phyloP scores from a whole-genome alignment of 2,113 vertebrate genomes.

The Python bivittatus region DNA sequence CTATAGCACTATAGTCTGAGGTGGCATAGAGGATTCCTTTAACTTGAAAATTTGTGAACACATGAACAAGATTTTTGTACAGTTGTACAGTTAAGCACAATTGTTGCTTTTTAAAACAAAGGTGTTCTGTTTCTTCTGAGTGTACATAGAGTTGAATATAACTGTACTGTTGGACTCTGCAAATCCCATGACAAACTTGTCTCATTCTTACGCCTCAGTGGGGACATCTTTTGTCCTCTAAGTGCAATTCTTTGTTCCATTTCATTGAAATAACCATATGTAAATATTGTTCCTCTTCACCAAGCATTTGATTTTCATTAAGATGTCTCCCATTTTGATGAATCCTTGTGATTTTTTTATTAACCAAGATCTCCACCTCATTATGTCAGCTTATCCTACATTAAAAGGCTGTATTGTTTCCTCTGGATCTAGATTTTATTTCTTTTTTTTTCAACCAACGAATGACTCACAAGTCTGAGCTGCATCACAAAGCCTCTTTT shows the following conservation, averaged over 20 bases:
- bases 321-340: not conserved
- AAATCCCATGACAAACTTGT: not conserved
- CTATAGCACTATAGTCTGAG: not conserved
- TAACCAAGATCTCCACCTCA: not conserved
- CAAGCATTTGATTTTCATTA: not conserved
- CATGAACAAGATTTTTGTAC: not conserved
- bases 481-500: not conserved
- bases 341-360: not conserved
- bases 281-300: not conserved
- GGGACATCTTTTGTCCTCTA: not conserved
- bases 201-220: not conserved
- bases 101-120: not conserved
- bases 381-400: not conserved
- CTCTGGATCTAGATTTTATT: not conserved
- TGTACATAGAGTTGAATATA: slow-evolving; percentile 23
- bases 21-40: slow-evolving; percentile 4
- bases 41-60: not conserved
- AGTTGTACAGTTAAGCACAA: slow-evolving; percentile 1
- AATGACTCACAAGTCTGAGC: not conserved
- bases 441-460: not conserved
- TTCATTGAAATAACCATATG: not conserved
- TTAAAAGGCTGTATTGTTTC: not conserved
- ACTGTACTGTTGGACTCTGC: slow-evolving; percentile 9
- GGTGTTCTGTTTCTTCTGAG: not conserved
- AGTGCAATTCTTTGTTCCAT: not conserved